A percentile compares a stretch with the other conserved stretches of the same genome.
Evolutionary conservation across 1,140 invertebrate genomes (phyloP).

Genomic region (Orchesella cincta): DNA sequence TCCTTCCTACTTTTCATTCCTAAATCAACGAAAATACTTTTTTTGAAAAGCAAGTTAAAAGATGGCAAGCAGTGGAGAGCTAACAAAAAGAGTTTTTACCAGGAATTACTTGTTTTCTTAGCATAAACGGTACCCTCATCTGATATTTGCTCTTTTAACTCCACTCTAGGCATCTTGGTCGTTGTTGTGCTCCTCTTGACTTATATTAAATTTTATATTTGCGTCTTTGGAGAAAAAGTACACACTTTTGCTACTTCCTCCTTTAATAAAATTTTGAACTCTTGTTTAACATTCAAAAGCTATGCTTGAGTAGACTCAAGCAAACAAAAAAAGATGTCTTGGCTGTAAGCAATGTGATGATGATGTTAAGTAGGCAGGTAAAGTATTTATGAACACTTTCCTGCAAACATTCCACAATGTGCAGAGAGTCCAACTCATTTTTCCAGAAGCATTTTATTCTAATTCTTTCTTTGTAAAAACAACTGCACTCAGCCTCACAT

Average conservation of each 20-base stretch:
- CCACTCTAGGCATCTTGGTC: neutral
- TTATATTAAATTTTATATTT: neutral
- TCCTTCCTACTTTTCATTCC: neutral
- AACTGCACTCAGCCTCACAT: no score
- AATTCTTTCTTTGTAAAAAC: no score
- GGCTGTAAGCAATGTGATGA: neutral
- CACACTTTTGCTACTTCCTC: neutral
- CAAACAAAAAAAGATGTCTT: neutral
- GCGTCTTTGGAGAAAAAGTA: neutral
- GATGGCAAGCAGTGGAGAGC: neutral
- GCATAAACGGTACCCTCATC: neutral
- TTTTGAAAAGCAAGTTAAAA: neutral
- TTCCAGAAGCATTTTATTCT: no score
- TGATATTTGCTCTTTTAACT: neutral
- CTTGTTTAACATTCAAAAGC: no score
- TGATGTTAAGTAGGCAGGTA: neutral
- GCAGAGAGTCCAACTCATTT: no score
- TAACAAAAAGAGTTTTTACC: neutral
- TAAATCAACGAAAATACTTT: neutral
- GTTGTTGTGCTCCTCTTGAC: neutral
- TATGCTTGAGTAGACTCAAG: no score
- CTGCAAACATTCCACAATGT: neutral
- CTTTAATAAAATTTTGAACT: no score
- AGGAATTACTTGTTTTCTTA: neutral
- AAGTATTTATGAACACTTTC: neutral